Conservation (phyloP, 1,140 invertebrate species). For the Lepidurus packardi region DNA sequence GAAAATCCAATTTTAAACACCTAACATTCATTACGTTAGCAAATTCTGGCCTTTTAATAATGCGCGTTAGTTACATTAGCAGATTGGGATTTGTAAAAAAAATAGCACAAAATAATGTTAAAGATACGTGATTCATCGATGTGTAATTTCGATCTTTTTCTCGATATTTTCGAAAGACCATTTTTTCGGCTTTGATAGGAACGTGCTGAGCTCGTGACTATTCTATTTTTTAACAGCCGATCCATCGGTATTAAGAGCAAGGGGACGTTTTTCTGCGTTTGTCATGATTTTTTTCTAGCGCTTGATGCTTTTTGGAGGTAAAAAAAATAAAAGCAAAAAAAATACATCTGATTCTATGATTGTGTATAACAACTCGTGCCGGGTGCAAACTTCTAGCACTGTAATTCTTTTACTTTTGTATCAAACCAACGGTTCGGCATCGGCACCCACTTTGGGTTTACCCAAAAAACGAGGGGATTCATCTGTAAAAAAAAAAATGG, state of each 20-base stretch:
- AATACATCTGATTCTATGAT: neutral
- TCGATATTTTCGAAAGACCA: neutral
- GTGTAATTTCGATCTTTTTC: too few species aligned
- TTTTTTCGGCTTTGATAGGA: neutral
- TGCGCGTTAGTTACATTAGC: too few species aligned
- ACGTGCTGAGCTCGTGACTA: neutral
- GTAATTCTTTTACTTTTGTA: neutral
- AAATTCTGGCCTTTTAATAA: too few species aligned
- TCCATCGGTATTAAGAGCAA: neutral
- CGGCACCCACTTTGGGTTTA: neutral
- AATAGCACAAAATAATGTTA: too few species aligned
- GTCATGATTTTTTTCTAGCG: neutral
- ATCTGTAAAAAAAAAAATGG: neutral
- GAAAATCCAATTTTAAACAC: too few species aligned
- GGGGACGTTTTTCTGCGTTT: neutral
- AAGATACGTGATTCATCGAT: too few species aligned
- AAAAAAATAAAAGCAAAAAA: neutral
- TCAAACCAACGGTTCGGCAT: constrained; percentile 17
- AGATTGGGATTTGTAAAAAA: too few species aligned
- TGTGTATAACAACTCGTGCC: constrained; percentile 19
- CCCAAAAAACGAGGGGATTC: constrained; percentile 6
- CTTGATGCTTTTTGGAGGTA: neutral
- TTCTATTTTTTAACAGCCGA: neutral
- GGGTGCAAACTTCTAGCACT: constrained; percentile 12
- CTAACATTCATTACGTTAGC: too few species aligned